phyloP scores from a whole-genome alignment of 64 coral and sea anemone species.

The Anthopleura sola region DNA sequence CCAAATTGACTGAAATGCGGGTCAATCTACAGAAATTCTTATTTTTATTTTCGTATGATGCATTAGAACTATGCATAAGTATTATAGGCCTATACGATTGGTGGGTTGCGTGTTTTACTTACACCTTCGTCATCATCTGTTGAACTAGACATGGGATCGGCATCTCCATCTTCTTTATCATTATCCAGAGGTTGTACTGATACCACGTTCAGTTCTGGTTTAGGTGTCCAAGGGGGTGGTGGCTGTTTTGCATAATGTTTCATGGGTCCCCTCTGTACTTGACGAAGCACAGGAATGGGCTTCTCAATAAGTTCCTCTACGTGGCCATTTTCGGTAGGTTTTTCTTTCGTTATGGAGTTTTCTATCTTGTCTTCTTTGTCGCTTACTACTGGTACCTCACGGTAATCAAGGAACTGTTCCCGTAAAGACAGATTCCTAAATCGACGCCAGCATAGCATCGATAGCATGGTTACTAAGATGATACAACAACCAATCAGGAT shows the following conservation, averaged over 20 bases:
- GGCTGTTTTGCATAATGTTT: slow-evolving; percentile 40
- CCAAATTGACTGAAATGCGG: no score
- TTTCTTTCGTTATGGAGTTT: neutral
- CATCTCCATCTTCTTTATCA: slow-evolving; percentile 63
- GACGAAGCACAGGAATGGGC: slow-evolving; percentile 20
- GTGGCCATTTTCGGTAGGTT: slow-evolving; percentile 30
- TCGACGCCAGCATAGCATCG: slow-evolving; percentile 79
- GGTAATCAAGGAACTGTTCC: slow-evolving; percentile 92
- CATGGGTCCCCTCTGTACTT: slow-evolving; percentile 25
- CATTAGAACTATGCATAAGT: no score
- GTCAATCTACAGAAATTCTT: no score
- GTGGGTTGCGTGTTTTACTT: neutral
- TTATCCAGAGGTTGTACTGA: slow-evolving; percentile 89
- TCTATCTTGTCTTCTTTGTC: slow-evolving; percentile 44
- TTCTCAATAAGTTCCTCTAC: slow-evolving; percentile 33
- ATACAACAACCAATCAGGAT: slow-evolving; percentile 37
- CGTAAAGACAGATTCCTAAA: slow-evolving; percentile 76
- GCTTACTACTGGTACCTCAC: slow-evolving; percentile 55
- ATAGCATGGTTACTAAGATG: slow-evolving; percentile 61
- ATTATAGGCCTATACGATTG: no score
- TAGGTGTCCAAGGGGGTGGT: slow-evolving; percentile 86
- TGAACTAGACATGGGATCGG: slow-evolving; percentile 57
- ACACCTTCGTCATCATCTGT: slow-evolving; percentile 66
- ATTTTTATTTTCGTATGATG: no score
- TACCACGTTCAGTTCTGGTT: slow-evolving; percentile 92